Evolutionary conservation across 2,797 vertebrate genomes (phyloP), one percentile per base, ranked within the genome.

Genomic region (Rhinogobio ventralis): DNA sequence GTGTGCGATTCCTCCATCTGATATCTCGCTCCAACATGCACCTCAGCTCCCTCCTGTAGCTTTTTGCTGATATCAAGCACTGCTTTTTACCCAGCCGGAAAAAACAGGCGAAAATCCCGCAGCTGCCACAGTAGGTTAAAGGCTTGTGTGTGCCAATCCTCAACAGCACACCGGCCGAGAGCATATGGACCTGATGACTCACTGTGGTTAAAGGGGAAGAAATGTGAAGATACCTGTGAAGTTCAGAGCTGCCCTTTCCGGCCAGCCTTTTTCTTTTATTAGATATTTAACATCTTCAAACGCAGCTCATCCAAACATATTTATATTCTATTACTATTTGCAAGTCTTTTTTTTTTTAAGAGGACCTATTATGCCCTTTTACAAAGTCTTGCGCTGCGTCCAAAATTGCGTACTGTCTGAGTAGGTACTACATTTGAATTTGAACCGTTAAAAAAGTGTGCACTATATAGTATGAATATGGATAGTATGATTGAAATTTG

Each of bases 111-210:
- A 60, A 82, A 69, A 77, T 68, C 84, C 74, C 20, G 46, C 66
- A 42, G 78, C 64, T 71, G 25, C 30, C 60, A 46, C 69, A 62
- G 42, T 62, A 25, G 46, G 68, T 79, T 19, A 25, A 33, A 30
- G 30, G 42, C 33, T 71, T 55, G 42, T 62, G 57, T 85, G 49
- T 25, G 60, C 62, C 71, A 64, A 53, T 45, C 7, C 74, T 83
- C 39, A n/a, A 53, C 42, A 4, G 15, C 64, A 71, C 46, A 7
- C 83, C 25, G 19, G 55, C 57, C 30, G 71, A 78, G 62, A 81
- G 46, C 85, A 88, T 86, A 86, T 80, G 87, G 82, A 23, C 77
- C 30, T 1, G 33, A 69, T 86, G 72, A 83, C 73, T 72, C 39
- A 74, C 72, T 55, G 49, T 49, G 74, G 23, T 72, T 49, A 11